Evolutionary conservation across 2,888 invertebrate species (phyloP), one percentile per base, ranked within the genome.

Genomic region (Eilema depressum): DNA sequence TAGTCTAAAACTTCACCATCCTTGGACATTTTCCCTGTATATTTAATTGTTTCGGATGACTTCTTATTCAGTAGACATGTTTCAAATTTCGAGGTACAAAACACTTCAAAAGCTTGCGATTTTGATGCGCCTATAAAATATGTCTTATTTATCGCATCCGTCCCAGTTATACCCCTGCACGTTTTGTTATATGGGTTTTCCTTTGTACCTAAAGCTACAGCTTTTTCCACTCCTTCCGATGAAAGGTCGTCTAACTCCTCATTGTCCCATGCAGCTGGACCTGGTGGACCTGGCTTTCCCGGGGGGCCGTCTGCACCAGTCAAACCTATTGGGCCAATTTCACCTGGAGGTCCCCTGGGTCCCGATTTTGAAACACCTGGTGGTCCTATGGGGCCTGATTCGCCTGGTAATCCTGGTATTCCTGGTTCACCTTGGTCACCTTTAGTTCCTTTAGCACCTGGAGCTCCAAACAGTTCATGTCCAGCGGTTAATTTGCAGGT

Each of bases 71-170:
- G 26, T n/a, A 76, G 11, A 65, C 76, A 76, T 0, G 75, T 75
- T 64, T 75, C 75, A 60, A 2, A 26, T 1, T 63, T 61, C 7
- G 60, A 61, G 62, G 57, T 75, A 33, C 75, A 75, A 57, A 37
- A 63, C 8, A 66, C 69, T 25, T 73, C 3, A 8, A 75, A 64
- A 10, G 14, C 4, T 20, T 57, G 17, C 0, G 4, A 17, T 33
- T 2, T 12, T 33, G 23, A 0, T 14, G 70, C 66, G 17, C 75
- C 75, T 57, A 72, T 63, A 14, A 23, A 28, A 26, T 4, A n/a
- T 3, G n/a, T 59, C 3, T 12, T 10, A 63, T 33, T 66, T 17
- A n/a, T 10, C 12, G 1, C 68, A 59, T 20, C 28, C 0, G 0
- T 3, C 17, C 4, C 20, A 25, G 30, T 12, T 61, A 59, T 23